These are phyloP conservation scores for Microtus montanus DNA, from an alignment of 2,113 vertebrate species.

Conservation along the genomic window DNA sequence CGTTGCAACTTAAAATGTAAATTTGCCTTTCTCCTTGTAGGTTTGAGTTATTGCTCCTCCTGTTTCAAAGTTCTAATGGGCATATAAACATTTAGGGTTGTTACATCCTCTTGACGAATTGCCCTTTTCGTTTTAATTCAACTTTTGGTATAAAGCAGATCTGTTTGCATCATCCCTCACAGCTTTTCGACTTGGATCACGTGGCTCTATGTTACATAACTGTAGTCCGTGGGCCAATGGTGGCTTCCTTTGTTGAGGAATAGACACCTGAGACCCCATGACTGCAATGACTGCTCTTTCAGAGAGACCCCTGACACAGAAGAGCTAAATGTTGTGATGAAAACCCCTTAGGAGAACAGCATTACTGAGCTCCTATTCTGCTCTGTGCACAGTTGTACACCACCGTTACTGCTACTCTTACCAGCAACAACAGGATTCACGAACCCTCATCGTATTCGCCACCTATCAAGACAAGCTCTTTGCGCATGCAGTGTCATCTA, in stretches of 20 bases:
- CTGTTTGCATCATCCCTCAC: not conserved
- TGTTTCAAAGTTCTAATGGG: not conserved
- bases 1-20: not conserved
- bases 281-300: too few relatives aligned
- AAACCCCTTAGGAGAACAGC: not conserved
- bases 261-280: not conserved
- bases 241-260: not conserved
- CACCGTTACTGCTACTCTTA: not conserved
- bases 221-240: too few relatives aligned
- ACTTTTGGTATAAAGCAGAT: slow-evolving; percentile 10
- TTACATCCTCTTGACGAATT: not conserved
- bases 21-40: not conserved
- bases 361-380: not conserved
- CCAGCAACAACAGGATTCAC: not conserved
- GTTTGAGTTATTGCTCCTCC: not conserved
- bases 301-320: not conserved
- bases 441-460: not conserved
- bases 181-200: not conserved
- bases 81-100: not conserved
- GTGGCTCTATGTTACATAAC: not conserved
- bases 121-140: not conserved
- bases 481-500: not conserved
- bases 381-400: not conserved
- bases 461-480: not conserved
- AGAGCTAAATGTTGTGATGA: not conserved